Evolutionary conservation across 2,888 invertebrate species (phyloP).

Genomic region (Encarsia formosa): DNA sequence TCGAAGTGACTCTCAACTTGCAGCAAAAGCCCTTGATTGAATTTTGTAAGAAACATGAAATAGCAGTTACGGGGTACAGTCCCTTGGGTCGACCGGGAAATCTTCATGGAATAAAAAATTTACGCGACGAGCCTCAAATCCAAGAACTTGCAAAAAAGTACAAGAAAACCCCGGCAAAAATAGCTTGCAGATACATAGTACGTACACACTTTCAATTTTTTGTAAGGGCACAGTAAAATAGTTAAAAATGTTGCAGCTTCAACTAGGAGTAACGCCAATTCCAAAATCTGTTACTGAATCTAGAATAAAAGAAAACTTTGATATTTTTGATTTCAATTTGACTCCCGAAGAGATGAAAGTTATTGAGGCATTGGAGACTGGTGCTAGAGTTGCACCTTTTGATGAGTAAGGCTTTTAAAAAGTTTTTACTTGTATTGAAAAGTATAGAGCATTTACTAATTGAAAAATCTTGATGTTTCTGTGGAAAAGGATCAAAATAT

Average conservation of each 20-base stretch:
- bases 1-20: conserved; percentile 76
- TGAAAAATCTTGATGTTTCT: no score
- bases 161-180: conserved; percentile 65
- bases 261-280: conserved; percentile 55
- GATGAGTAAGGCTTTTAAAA: conserved; percentile 56
- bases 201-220: conserved; percentile 29
- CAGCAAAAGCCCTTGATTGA: conserved; percentile 66
- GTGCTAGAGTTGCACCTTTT: conserved; percentile 63
- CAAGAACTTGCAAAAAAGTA: conserved; percentile 61
- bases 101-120: conserved; percentile 22
- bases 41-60: conserved; percentile 63
- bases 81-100: conserved; percentile 76
- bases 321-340: conserved; percentile 62
- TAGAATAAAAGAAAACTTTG: conserved; percentile 60
- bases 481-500: no score
- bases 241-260: conserved; percentile 31
- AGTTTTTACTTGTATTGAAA: no score
- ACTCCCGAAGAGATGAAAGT: conserved; percentile 53
- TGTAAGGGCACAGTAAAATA: no score
- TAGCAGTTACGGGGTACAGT: conserved; percentile 75
- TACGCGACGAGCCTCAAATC: conserved; percentile 50
- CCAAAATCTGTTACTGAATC: conserved; percentile 63
- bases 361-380: conserved; percentile 55
- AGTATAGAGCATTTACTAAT: no score
- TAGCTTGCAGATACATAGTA: conserved; percentile 63